Base-by-base conservation (phyloP, 2,888 invertebrate genomes). In the Nycteola revayana region DNA sequence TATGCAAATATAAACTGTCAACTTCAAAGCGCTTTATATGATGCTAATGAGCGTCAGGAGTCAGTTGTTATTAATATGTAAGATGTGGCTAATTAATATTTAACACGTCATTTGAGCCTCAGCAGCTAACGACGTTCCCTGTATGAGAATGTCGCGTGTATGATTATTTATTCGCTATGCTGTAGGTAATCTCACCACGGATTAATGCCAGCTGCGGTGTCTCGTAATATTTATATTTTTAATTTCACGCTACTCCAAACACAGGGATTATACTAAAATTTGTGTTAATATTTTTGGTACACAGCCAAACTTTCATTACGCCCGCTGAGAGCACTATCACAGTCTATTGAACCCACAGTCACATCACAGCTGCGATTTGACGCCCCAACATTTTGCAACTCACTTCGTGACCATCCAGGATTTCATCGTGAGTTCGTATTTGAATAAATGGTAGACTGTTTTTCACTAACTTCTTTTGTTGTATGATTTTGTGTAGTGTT, bases 211-310 rank as follows among this genome's bases (percentile, higher is more conserved):
- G 68, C 70, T 73, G 75, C 46, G 60, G 50, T 66, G 66, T 77
- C 75, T 70, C 76, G 75, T 64, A 67, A 71, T 74, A 74, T 75
- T 76, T 73, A 75, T 74, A 76, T 73, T 76, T 80, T 80, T 78
- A 74, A 79, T 79, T 78, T 77, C 65, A 69, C 63, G 72, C 68
- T 58, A 43, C 57, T 58, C 54, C 50, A 69, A 67, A 56, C 68
- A 60, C 55, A 55, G 50, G 54, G 56, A 60, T 71, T 70, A 65
- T 65, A 63, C 56, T 60, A 57, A 54, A 51, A 67, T 57, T 56
- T 60, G 57, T 65, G 60, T 61, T 61, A 52, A 58, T 64, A 62
- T 62, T 70, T 55, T 62, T 69, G 66, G 66, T 62, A 50, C 49
- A 32, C 39, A 39, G 65, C 65, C 67, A 66, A 66, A 57, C 32